Percentiles rank a stretch among this genome's conserved stretches.
Evolutionary conservation across 2,113 vertebrate species (phyloP).

Genomic region (Leptobrachium ailaonicum): DNA sequence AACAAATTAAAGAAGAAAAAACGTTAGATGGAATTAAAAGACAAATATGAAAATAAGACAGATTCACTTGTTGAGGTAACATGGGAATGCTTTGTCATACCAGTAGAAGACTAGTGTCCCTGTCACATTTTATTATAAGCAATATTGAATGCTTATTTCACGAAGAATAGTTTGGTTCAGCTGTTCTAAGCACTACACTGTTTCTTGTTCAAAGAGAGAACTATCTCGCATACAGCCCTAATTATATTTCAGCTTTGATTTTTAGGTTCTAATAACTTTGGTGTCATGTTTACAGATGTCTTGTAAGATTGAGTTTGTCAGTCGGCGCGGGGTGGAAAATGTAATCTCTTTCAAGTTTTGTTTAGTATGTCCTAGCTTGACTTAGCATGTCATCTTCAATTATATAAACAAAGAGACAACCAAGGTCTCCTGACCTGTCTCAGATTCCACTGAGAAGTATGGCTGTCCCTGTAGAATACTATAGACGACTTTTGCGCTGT

Average conservation of each 20-base stretch:
- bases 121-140: background rate
- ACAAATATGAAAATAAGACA: too few species aligned
- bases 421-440: constrained; percentile 79
- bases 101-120: too few species aligned
- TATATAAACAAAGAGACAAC: constrained; percentile 53
- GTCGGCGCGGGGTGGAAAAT: constrained; percentile 58
- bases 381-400: constrained; percentile 62
- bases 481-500: constrained; percentile 90
- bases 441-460: constrained; percentile 92
- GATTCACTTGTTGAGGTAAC: too few species aligned
- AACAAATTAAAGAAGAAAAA: too few species aligned
- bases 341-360: constrained; percentile 61
- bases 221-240: constrained; percentile 51
- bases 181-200: constrained; percentile 38
- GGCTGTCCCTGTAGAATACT: constrained; percentile 96
- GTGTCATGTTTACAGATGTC: constrained; percentile 62
- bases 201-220: constrained; percentile 54
- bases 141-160: background rate
- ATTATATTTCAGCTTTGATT: constrained; percentile 60
- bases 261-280: constrained; percentile 62
- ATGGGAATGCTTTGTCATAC: too few species aligned
- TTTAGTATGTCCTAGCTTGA: constrained; percentile 59
- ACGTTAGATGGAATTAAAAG: too few species aligned
- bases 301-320: constrained; percentile 58
- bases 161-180: background rate